Evolutionary conservation across 2,797 vertebrate species (phyloP).

Genomic region (Sebastes cheni): DNA sequence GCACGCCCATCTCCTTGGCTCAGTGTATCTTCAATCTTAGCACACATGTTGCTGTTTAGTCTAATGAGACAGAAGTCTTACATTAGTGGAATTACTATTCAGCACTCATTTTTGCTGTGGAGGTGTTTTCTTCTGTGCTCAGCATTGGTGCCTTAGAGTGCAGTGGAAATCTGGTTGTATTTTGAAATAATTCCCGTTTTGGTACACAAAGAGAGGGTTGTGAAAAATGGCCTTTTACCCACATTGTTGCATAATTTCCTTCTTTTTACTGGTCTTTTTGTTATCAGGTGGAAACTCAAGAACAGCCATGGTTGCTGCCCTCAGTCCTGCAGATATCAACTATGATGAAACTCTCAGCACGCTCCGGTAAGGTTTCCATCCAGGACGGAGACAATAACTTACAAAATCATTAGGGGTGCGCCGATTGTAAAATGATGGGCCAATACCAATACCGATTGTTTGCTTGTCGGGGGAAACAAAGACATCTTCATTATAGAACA

Average conservation of each 20-base stretch:
- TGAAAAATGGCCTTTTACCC: neutral
- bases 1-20: slow-evolving; percentile 8
- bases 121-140: neutral
- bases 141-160: neutral
- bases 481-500: too few relatives aligned
- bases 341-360: slow-evolving; percentile 99
- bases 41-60: neutral
- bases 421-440: too few relatives aligned
- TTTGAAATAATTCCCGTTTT: neutral
- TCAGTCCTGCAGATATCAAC: slow-evolving; percentile 99
- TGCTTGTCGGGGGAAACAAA: too few relatives aligned
- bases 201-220: neutral
- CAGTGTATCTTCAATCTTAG: slow-evolving; percentile 11
- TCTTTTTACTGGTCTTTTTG: neutral
- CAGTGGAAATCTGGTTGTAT: neutral
- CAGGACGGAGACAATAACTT: neutral
- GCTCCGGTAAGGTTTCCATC: slow-evolving; percentile 86
- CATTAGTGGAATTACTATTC: slow-evolving; percentile 3
- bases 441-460: too few relatives aligned
- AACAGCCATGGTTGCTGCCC: slow-evolving; percentile 98
- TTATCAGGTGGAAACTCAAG: slow-evolving; percentile 94
- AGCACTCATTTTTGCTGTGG: neutral
- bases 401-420: neutral
- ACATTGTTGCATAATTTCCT: neutral
- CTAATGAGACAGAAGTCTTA: neutral